Evolutionary conservation across 2,797 vertebrate genomes (phyloP).

Genomic region (Philypnodon macrostomus): DNA sequence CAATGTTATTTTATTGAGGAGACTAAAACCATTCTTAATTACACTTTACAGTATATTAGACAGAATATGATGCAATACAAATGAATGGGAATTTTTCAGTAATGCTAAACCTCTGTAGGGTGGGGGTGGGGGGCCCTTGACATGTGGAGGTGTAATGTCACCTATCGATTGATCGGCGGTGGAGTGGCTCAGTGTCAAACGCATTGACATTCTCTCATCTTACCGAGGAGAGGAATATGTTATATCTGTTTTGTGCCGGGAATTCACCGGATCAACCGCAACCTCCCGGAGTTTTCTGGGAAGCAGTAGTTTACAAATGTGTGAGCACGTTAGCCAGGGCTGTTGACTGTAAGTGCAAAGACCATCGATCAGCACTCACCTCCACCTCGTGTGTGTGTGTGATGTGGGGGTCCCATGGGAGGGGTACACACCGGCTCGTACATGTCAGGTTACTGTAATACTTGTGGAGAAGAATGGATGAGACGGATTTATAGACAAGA

Average conservation of each 20-base stretch:
- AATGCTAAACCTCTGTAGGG: slow-evolving; percentile 59
- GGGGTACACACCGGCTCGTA: not conserved
- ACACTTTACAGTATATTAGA: no score
- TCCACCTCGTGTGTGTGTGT: not conserved
- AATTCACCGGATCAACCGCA: slow-evolving; percentile 43
- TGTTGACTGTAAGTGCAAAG: slow-evolving; percentile 53
- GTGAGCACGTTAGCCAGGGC: not conserved
- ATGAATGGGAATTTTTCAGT: slow-evolving; percentile 49
- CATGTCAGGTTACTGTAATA: not conserved
- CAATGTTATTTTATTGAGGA: no score
- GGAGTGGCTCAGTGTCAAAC: slow-evolving; percentile 72
- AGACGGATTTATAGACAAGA: no score
- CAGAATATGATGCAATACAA: no score
- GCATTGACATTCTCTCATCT: slow-evolving; percentile 81
- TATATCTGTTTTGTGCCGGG: slow-evolving; percentile 72
- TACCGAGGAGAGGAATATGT: slow-evolving; percentile 63
- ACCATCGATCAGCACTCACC: slow-evolving; percentile 40
- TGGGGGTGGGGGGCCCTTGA: slow-evolving; percentile 33
- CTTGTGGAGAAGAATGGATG: not conserved
- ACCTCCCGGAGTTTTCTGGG: slow-evolving; percentile 50
- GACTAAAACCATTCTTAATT: no score
- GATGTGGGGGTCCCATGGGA: not conserved
- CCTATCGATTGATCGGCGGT: slow-evolving; percentile 62
- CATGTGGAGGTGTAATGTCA: slow-evolving; percentile 66
- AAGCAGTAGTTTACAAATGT: slow-evolving; percentile 63